Base-by-base conservation (phyloP, 2,113 vertebrate genomes). In the Zootoca vivipara region DNA sequence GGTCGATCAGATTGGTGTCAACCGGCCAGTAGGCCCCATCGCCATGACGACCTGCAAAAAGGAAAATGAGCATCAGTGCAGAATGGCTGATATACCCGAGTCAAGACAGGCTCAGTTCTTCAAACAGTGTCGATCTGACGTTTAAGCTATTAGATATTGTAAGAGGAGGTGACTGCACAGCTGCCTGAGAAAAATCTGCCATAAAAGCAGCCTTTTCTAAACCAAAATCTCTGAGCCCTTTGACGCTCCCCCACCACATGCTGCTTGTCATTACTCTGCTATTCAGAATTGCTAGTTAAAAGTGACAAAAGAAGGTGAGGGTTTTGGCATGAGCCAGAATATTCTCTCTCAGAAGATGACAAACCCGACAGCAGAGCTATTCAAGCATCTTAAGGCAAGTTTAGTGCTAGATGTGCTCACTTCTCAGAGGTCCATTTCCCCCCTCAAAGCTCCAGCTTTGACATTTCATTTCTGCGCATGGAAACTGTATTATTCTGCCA, bases 21-120 rank as follows among this genome's bases (percentile, higher is more conserved):
- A 98, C 96, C 0, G 98, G 97, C 98, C 98, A 99, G 93, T 97
- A 99, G 85, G 94, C 84, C 52, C 98, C 97, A 89, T 99, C 98
- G 94, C 98, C 98, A 84, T 99, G 98, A 81, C 98, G 98, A 97
- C 98, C 98, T 99, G 94, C 82, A 80, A 86, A 91, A 52, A 56
- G 85, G 74, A 93, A 87, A 91, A 33, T 0, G 30, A 15, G 7
- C 26, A 26, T 89, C 40, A 94, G 91, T 87, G 13, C 0, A 72
- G 20, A 5, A 26, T 56, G 46, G 9, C 22, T 38, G 28, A 73
- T 81, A 28, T 56, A 70, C 18, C 0, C 33, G 30, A 82, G 12
- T 3, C 9, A 26, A 74, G 22, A 65, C 58, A 12, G 16, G 78
- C 9, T 13, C 16, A 10, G 15, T 13, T n/a, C 69, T 73, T 82